Base-by-base conservation (phyloP, 1,140 invertebrate genomes). In the Melitaea cinxia region DNA sequence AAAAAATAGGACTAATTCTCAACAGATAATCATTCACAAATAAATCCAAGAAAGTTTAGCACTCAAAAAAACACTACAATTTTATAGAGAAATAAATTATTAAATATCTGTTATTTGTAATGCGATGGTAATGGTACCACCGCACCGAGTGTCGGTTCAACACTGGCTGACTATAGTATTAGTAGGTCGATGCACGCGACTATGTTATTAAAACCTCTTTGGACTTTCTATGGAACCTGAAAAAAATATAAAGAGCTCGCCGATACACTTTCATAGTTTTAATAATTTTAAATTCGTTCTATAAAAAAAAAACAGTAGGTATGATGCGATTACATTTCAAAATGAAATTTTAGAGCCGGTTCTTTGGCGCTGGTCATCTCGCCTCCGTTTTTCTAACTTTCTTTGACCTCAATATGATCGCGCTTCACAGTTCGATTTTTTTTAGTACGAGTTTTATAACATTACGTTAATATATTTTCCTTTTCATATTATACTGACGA, bases 371-470 rank as follows among this genome's bases (percentile, higher is more conserved):
- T 79, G 75, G 71, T 79, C 21, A 47, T 21, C 82, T 75, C 47
- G 60, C 45, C 69, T 65, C 69, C 73, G 74, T 83, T 85, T 83
- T 82, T 80, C 80, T 78, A 85, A 85, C 85, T 88, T 88, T 88
- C 85, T 88, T 85, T 75, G 83, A 82, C 85, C 85, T 71, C 79
- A 75, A 77, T 88, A 72, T 47, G 72, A 69, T 72, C 26, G 57
- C 42, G 62, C 26, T 56, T 57, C 49, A 47, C 33, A 56, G n/a
- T 21, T 64, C 26, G 21, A 24, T n/a, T 21, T 24, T 10, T n/a
- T 35, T 45, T 21, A n/a, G 60, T 68, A n/a, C 37, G 57, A 52
- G 26, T 60, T 59, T 59, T 54, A 58, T 68, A 63, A 62, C 24
- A 26, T 68, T 49, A 64, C 53, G 54, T 65, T 57, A 35, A 35